A percentile compares a stretch with the other conserved stretches of the same genome.
Conservation (phyloP, 1,140 invertebrate genomes). For the Coenobita brevimanus region DNA sequence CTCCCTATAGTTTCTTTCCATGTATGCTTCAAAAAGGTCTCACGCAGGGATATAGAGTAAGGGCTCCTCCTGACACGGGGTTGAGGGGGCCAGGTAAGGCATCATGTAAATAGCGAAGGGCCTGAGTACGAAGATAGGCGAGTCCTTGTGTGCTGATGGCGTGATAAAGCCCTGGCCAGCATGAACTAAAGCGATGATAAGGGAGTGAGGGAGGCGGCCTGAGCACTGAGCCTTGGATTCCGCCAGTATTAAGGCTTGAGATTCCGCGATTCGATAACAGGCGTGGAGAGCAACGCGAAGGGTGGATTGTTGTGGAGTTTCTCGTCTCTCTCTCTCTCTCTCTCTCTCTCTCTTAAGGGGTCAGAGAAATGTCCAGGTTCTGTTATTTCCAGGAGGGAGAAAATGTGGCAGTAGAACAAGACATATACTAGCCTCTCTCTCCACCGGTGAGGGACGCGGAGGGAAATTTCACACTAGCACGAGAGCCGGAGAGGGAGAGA, state of each 20-base stretch:
- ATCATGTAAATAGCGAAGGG: constrained; percentile 45
- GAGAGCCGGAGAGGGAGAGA: too few species aligned
- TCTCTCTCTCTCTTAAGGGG: too few species aligned
- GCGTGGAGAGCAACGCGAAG: background rate
- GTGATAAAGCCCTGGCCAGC: constrained; percentile 15
- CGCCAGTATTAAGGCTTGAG: background rate
- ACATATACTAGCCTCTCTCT: too few species aligned
- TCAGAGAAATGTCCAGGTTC: too few species aligned
- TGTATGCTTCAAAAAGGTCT: background rate
- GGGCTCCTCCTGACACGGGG: too few species aligned
- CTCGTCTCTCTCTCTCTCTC: too few species aligned
- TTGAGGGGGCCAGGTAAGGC: constrained; percentile 3
- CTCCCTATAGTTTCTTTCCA: background rate
- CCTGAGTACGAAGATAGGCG: constrained; percentile 13
- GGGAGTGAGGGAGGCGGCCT: constrained; percentile 21
- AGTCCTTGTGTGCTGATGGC: constrained; percentile 48
- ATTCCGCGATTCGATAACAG: constrained; percentile 30
- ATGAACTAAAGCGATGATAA: constrained; percentile 56
- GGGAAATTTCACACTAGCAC: background rate
- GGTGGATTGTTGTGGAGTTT: too few species aligned
- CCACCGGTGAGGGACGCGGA: background rate
- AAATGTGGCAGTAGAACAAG: background rate
- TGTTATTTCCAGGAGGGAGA: background rate
- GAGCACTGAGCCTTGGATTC: too few species aligned
- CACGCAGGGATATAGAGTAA: background rate